phyloP scores from a whole-genome alignment of 2,797 vertebrate genomes.

The Lepilemur septentrionalis region DNA sequence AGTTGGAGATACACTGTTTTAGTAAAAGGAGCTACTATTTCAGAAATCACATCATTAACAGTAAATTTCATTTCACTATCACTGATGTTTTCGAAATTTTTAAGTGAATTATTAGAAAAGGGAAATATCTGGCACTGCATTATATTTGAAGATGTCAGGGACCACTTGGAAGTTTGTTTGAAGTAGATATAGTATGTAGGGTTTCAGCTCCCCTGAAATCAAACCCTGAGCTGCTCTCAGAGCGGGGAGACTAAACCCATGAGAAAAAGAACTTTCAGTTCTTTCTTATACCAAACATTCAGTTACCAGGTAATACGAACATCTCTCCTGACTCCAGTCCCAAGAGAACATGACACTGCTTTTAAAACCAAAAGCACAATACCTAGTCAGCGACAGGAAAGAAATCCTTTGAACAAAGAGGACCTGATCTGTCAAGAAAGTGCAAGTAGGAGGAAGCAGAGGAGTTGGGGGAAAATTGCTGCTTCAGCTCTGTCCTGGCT shows the following conservation, averaged over 20 bases:
- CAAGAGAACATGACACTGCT: neutral
- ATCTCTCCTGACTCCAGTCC: neutral
- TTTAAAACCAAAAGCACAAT: neutral
- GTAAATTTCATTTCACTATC: neutral
- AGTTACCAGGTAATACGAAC: neutral
- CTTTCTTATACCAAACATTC: neutral
- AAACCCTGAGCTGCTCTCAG: neutral
- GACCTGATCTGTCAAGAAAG: neutral
- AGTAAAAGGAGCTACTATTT: neutral
- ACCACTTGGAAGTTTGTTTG: neutral
- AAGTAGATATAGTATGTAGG: neutral
- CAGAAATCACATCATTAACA: neutral
- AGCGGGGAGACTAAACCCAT: no score
- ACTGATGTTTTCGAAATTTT: neutral
- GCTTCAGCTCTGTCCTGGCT: neutral
- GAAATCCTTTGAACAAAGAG: neutral
- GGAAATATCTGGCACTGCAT: neutral
- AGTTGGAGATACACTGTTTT: neutral
- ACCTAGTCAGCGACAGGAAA: neutral
- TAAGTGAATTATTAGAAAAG: neutral
- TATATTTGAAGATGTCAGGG: neutral
- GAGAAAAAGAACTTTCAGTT: neutral
- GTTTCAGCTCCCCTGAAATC: neutral
- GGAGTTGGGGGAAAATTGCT: neutral
- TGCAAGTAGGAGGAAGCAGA: neutral